Evolutionary conservation across 1,140 invertebrate genomes (phyloP), one percentile per base, ranked within the genome.

Genomic region (Idris sp.): DNA sequence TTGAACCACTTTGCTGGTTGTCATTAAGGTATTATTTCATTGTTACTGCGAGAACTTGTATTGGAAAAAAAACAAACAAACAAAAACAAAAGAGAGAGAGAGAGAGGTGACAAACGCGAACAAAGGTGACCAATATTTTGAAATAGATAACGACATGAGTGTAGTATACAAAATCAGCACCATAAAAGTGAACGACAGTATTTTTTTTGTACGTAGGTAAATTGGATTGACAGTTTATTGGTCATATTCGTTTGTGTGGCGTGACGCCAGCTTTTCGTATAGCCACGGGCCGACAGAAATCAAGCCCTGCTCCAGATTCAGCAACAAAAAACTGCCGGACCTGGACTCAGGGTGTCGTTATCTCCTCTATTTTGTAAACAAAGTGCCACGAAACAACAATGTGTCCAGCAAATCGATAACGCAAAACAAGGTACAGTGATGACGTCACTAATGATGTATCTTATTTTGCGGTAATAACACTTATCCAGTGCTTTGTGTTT

Each of bases 151-250:
- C 5, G 40, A 28, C n/a, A 67, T 14, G 16, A 14, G 11, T 9
- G 40, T 11, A 46, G 41, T 26, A 38, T 19, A 18, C 30, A 35
- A 16, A 15, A 56, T 71, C 40, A 56, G 18, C 13, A 31, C 41
- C 25, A 31, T 73, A 65, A 73, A 58, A 59, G 35, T 53, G 59
- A 65, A 59, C 58, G 53, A 43, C 15, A 59, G 53, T 59, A 53
- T 73, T 73, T 65, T 59, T 25, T 49, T 46, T 44, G 44, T 46
- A 73, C 44, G 58, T 65, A n/a, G n/a, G n/a, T 81, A 81, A 79
- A 82, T 79, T 76, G 79, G 80, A 81, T 81, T 80, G 79, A 64
- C 74, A 79, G 69, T 80, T 82, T 80, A 82, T 80, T 76, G 79
- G 67, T 64, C 71, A 81, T 82, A 81, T 80, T 82, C 78, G 77